A percentile compares a stretch with the other conserved stretches of the same genome.
Conservation (phyloP, 1,140 invertebrate species). For the Holotrichia oblita region DNA sequence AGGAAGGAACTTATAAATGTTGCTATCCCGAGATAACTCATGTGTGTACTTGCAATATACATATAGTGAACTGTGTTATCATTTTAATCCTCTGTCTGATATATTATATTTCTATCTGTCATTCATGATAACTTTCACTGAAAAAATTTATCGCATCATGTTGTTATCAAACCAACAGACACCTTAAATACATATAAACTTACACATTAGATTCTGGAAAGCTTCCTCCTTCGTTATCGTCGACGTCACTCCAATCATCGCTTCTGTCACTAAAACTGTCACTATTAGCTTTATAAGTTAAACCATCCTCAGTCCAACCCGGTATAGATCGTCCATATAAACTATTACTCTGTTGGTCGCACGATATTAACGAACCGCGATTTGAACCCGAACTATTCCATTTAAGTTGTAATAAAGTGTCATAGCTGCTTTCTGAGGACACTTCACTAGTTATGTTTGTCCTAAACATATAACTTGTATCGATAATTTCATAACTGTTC, state of each 20-base stretch:
- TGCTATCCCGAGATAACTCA: too few relatives aligned
- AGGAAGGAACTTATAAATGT: too few relatives aligned
- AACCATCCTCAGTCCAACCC: slow-evolving; percentile 64
- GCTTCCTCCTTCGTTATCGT: slow-evolving; percentile 62
- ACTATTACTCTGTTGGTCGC: slow-evolving; percentile 73
- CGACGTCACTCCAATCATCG: slow-evolving; percentile 74
- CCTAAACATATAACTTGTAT: not conserved
- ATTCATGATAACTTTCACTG: too few relatives aligned
- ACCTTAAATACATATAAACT: not conserved
- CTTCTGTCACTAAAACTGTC: slow-evolving; percentile 67
- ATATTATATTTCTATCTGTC: too few relatives aligned
- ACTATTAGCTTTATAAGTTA: slow-evolving; percentile 60
- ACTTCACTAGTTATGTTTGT: not conserved
- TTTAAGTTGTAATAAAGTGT: slow-evolving; percentile 38
- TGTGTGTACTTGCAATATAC: too few relatives aligned
- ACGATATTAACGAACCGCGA: slow-evolving; percentile 67
- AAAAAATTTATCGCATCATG: too few relatives aligned
- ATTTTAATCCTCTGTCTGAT: too few relatives aligned
- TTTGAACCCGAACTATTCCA: slow-evolving; percentile 63
- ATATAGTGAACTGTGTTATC: too few relatives aligned
- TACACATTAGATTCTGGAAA: slow-evolving; percentile 1
- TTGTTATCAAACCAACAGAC: too few relatives aligned
- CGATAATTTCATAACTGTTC: slow-evolving; percentile 58
- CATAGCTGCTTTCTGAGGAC: slow-evolving; percentile 57
- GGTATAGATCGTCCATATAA: slow-evolving; percentile 68